Conservation (phyloP, 2,797 vertebrate species). For the Podargus strigoides region DNA sequence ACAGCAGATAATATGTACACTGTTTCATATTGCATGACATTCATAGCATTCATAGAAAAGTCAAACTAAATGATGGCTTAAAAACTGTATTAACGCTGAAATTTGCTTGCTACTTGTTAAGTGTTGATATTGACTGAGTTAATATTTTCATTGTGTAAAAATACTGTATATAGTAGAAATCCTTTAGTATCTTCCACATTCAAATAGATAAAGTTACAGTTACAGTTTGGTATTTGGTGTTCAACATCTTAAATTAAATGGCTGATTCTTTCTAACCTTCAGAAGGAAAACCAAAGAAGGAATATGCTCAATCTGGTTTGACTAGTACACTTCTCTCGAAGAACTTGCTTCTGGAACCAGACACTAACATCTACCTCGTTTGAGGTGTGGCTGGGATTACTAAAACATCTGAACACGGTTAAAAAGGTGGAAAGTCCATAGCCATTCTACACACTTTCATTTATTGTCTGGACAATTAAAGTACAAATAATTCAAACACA, state of each 20-base stretch:
- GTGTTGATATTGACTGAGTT: slow-evolving; percentile 49
- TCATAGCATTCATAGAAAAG: slow-evolving; percentile 60
- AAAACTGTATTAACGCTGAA: slow-evolving; percentile 22
- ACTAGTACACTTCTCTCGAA: slow-evolving; percentile 6
- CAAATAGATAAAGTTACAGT: slow-evolving; percentile 38
- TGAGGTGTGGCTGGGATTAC: slow-evolving; percentile 58
- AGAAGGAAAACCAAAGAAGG: slow-evolving; percentile 28
- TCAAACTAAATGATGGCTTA: slow-evolving; percentile 55
- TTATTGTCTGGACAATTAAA: slow-evolving; percentile 99
- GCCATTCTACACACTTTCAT: slow-evolving; percentile 99
- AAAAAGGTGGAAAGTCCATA: slow-evolving; percentile 82
- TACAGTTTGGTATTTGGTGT: slow-evolving; percentile 47
- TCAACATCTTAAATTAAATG: slow-evolving; percentile 26
- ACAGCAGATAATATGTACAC: slow-evolving; percentile 60
- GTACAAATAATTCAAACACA: slow-evolving; percentile 99
- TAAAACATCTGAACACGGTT: slow-evolving; percentile 75
- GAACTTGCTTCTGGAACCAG: slow-evolving; percentile 44
- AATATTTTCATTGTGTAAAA: slow-evolving; percentile 59
- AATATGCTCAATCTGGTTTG: slow-evolving; percentile 47
- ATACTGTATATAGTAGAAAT: slow-evolving; percentile 61
- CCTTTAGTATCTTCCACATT: slow-evolving; percentile 48
- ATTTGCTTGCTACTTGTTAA: slow-evolving; percentile 28
- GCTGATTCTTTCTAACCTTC: background rate
- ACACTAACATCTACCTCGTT: background rate
- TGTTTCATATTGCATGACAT: slow-evolving; percentile 59